Conservation (phyloP, 2,888 invertebrate genomes). For the Cataglyphis altisquamis region DNA sequence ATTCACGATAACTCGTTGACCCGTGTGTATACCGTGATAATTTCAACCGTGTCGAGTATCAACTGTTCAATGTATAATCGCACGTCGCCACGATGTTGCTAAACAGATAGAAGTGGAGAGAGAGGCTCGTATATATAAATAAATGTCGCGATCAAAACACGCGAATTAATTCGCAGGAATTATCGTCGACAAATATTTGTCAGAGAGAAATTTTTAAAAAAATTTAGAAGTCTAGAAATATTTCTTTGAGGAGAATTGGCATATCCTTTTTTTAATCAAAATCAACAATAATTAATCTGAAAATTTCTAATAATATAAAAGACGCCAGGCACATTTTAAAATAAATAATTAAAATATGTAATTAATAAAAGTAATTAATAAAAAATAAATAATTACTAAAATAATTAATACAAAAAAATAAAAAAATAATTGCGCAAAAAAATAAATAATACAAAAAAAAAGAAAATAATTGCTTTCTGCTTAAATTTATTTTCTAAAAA, state of each 20-base stretch:
- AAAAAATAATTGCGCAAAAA: too few species aligned
- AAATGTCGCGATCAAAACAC: background rate
- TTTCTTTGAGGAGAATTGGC: background rate
- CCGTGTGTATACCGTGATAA: slow-evolving; percentile 56
- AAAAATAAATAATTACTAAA: too few species aligned
- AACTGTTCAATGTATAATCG: slow-evolving; percentile 9
- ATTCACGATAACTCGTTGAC: slow-evolving; percentile 76
- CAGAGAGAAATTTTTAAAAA: background rate
- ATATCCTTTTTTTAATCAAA: background rate
- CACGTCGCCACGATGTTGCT: slow-evolving; percentile 24
- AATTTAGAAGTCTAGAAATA: background rate
- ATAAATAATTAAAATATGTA: background rate
- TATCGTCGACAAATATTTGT: background rate
- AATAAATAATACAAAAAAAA: too few species aligned
- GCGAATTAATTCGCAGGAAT: background rate
- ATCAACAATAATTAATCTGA: background rate
- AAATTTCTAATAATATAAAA: background rate
- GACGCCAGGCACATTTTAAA: background rate
- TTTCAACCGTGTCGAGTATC: slow-evolving; percentile 19
- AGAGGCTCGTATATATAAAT: background rate
- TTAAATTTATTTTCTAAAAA: background rate
- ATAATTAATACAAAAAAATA: too few species aligned
- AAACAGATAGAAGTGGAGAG: background rate
- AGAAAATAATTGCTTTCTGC: background rate
- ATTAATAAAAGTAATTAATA: too few species aligned